A percentile compares a stretch with the other conserved stretches of the same genome.
Evolutionary conservation across 2,888 invertebrate species (phyloP).

Genomic region (Nematopogon swammerdamellus): DNA sequence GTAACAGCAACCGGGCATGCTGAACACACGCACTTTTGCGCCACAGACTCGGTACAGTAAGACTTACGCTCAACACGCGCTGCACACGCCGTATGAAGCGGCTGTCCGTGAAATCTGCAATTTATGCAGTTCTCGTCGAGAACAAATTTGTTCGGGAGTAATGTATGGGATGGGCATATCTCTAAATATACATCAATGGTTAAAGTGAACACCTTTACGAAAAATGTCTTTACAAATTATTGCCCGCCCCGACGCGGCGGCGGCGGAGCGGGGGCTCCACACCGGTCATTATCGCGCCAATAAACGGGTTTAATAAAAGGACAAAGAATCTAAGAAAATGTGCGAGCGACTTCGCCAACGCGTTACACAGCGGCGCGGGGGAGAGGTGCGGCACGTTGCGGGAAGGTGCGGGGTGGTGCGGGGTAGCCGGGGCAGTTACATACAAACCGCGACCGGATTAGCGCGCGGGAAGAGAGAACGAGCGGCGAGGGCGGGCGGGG

Average conservation of each 20-base stretch:
- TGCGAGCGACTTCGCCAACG: conserved; percentile 55
- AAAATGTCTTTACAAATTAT: conserved; percentile 4
- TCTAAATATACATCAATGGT: no score
- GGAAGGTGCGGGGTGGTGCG: conserved; percentile 19
- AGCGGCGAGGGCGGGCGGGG: neutral
- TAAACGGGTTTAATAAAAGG: conserved; percentile 42
- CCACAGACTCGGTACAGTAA: no score
- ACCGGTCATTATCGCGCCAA: conserved; percentile 14
- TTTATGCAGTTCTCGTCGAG: no score
- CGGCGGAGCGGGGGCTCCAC: no score
- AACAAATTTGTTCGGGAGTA: no score
- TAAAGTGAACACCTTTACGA: no score
- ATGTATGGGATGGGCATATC: no score
- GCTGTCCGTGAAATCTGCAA: no score
- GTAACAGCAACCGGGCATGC: no score
- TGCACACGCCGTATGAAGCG: no score
- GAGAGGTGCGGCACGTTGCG: conserved; percentile 53
- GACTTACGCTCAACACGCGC: no score
- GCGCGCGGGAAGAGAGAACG: neutral
- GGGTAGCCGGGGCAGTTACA: conserved; percentile 36
- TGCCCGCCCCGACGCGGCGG: conserved; percentile 3
- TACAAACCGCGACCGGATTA: conserved; percentile 22
- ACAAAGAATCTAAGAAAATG: conserved; percentile 52
- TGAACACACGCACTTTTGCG: no score
- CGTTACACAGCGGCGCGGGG: conserved; percentile 55